Conservation (phyloP, 2,113 vertebrate genomes). For the Chrysemys picta region DNA sequence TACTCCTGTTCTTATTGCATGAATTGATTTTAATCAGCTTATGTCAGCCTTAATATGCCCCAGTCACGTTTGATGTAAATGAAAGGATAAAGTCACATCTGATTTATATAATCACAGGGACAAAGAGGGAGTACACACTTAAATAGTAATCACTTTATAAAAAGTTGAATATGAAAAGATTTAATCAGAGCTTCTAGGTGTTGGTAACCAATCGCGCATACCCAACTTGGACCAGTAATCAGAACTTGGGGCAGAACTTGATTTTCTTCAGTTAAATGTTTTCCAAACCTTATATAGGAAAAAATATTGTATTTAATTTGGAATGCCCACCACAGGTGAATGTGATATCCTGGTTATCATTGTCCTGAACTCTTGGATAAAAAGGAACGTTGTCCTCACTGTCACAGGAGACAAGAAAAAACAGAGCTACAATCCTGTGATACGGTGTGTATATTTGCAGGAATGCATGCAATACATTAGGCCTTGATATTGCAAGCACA, state of each 20-base stretch:
- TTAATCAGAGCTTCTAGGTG: constrained; percentile 1
- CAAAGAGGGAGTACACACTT: constrained; percentile 11
- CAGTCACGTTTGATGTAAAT: constrained; percentile 70
- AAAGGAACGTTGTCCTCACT: not conserved
- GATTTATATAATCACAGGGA: constrained; percentile 66
- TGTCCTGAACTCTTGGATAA: not conserved
- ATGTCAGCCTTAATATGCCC: constrained; percentile 64
- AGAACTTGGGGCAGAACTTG: not conserved
- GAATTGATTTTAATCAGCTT: constrained; percentile 38
- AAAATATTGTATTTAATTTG: not conserved
- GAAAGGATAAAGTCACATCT: constrained; percentile 65
- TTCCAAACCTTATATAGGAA: not conserved
- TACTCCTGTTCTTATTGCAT: not conserved
- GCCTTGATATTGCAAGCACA: rapidly evolving
- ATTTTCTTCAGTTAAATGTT: not conserved
- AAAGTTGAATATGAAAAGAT: constrained; percentile 29
- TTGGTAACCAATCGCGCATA: not conserved
- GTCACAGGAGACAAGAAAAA: not conserved
- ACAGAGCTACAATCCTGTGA: rapidly evolving
- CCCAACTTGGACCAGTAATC: not conserved
- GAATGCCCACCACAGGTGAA: not conserved
- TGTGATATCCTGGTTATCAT: rapidly evolving
- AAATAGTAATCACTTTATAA: constrained; percentile 37
- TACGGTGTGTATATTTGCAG: rapidly evolving
- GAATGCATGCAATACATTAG: rapidly evolving